phyloP scores from a whole-genome alignment of 2,113 vertebrate species.

The Odocoileus hemionus region DNA sequence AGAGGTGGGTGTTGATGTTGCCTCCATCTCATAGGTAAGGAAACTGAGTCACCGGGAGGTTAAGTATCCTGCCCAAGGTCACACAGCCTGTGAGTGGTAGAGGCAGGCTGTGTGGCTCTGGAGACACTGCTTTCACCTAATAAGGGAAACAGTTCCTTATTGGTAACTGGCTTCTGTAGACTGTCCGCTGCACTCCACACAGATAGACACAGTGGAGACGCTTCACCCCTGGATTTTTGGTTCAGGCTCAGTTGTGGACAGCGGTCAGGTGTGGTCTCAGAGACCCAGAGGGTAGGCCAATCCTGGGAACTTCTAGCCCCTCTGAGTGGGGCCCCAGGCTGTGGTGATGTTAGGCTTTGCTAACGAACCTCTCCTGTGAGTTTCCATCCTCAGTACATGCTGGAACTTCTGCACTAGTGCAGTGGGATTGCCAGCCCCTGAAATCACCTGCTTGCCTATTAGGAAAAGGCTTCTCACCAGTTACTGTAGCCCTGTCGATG shows the following conservation, averaged over 20 bases:
- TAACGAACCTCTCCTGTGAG: background rate
- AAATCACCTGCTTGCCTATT: background rate
- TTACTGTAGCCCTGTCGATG: background rate
- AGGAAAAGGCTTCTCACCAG: background rate
- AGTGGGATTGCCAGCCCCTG: background rate
- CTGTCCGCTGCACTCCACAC: background rate
- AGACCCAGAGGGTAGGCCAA: background rate
- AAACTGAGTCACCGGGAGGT: background rate
- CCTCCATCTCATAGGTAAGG: background rate
- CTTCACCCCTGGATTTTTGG: background rate
- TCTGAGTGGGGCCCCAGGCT: background rate
- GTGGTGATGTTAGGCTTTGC: background rate
- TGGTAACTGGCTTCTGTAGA: background rate
- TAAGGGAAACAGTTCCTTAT: background rate
- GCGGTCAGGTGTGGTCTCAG: background rate
- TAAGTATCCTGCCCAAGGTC: background rate
- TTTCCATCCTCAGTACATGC: background rate
- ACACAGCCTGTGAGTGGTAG: background rate
- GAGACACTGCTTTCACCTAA: background rate
- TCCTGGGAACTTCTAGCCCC: background rate
- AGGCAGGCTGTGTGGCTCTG: background rate
- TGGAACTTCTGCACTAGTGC: background rate
- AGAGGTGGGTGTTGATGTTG: background rate
- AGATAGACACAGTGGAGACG: background rate
- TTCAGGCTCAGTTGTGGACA: background rate